These are phyloP conservation scores for Corythucha ciliata DNA, from an alignment of 2,888 invertebrate species.

Conservation along the genomic window DNA sequence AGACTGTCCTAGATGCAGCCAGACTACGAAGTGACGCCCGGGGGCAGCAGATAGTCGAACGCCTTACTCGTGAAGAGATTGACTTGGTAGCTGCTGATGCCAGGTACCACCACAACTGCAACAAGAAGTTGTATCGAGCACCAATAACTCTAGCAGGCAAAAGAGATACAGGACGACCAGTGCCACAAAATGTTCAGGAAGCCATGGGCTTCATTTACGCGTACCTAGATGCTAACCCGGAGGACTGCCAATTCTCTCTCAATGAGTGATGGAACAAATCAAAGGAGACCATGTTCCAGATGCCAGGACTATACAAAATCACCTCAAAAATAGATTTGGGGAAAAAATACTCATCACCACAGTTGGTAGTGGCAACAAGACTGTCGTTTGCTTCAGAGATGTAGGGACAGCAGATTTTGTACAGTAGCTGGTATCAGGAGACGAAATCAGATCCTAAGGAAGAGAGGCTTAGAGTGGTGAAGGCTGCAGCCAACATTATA, in stretches of 20 bases:
- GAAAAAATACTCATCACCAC: background rate
- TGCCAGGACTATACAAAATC: conserved; percentile 1
- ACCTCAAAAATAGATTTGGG: conserved; percentile 3
- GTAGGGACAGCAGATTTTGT: background rate
- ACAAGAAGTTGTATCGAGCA: conserved; percentile 1
- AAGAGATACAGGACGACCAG: background rate
- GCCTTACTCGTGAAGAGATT: background rate
- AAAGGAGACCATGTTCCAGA: conserved; percentile 10
- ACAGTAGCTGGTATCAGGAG: background rate
- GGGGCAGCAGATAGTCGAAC: background rate
- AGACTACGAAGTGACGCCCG: background rate
- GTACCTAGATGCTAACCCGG: no score
- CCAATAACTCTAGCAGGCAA: background rate
- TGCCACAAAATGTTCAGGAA: background rate
- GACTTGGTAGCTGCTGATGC: background rate
- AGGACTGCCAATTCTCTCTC: conserved; percentile 4
- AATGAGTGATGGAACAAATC: conserved; percentile 10
- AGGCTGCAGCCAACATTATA: conserved; percentile 2
- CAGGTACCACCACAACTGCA: conserved; percentile 3
- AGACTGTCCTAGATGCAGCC: background rate
- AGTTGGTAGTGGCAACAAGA: background rate
- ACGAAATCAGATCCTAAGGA: background rate
- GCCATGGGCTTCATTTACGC: no score
- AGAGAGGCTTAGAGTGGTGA: background rate
- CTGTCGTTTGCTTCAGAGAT: conserved; percentile 4